Base-by-base conservation (phyloP, 2,113 vertebrate genomes). In the Bufo gargarizans region DNA sequence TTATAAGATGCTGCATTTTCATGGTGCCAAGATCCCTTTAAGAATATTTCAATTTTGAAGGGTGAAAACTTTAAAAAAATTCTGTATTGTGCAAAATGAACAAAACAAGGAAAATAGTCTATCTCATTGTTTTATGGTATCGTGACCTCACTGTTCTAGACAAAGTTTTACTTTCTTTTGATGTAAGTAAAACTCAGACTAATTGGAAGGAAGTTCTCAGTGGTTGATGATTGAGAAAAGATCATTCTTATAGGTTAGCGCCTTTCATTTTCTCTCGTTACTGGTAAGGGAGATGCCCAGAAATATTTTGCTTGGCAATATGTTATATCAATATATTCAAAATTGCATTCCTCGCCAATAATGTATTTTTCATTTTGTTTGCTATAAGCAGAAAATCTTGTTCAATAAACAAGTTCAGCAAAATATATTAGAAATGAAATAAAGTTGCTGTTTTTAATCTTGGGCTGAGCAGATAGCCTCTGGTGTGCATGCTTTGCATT, bases 241-340 rank as follows among this genome's bases (percentile, higher is more conserved):
- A 56, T 83, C n/a, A 83, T 82, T 83, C 71, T 77, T 53, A 84
- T 16, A 53, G 49, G 82, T 84, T 89, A 20, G 47, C 55, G 19
- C 16, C 49, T 89, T 78, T 89, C 82, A 89, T 88, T 88, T 83
- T 74, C 33, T 84, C 45, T 89, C n/a, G 55, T 69, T 69, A 78
- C 56, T 49, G 58, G 71, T 77, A 83, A 63, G 80, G 82, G 61
- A 88, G 74, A 88, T 77, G 58, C 56, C 53, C 43, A 55, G 58
- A 89, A 84, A 69, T 69, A 78, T 84, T 78, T 77, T 84, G 74
- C 72, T 74, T 89, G 59, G 72, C 81, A 89, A 84, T 84, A 84
- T 89, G 72, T 89, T 56, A 84, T 89, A 77, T 89, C 87, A 89
- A 89, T 89, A 89, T 83, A 84, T 89, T 89, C 82, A 89, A 84